Evolutionary conservation across 1,140 invertebrate species (phyloP).

Genomic region (Drosophila tani): DNA sequence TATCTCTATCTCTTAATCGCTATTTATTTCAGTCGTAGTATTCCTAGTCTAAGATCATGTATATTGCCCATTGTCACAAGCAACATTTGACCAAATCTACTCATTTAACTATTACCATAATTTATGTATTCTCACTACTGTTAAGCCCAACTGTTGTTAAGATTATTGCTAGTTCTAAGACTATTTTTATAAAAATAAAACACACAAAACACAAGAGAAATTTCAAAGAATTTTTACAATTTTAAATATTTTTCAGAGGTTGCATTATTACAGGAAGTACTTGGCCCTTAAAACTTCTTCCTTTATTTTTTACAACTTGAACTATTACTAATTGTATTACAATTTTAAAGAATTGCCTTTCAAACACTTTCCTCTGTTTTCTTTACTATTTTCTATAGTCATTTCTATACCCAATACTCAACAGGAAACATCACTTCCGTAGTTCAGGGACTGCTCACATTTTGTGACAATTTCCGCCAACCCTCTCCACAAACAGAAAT

Average conservation of each 20-base stretch:
- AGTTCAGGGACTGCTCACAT: conserved; percentile 15
- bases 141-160: conserved; percentile 59
- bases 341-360: too few species aligned
- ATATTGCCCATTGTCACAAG: conserved; percentile 65
- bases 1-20: conserved; percentile 20
- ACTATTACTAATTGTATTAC: not conserved
- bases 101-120: conserved; percentile 50
- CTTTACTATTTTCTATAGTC: not conserved
- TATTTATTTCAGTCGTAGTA: conserved; percentile 57
- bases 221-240: conserved; percentile 5
- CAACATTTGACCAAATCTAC: conserved; percentile 75
- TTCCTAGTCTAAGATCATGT: conserved; percentile 58
- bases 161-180: conserved; percentile 44
- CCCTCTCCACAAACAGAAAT: conserved; percentile 20
- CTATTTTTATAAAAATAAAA: conserved; percentile 69
- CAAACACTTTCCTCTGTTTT: not conserved
- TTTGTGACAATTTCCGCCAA: conserved; percentile 49
- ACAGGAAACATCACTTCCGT: conserved; percentile 39
- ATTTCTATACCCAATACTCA: not conserved
- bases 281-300: too few species aligned
- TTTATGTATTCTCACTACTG: conserved; percentile 46
- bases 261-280: not conserved
- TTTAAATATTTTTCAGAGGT: not conserved
- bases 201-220: conserved; percentile 32
- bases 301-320: not conserved